phyloP scores from a whole-genome alignment of 2,797 vertebrate species.

The Anguilla megastoma region DNA sequence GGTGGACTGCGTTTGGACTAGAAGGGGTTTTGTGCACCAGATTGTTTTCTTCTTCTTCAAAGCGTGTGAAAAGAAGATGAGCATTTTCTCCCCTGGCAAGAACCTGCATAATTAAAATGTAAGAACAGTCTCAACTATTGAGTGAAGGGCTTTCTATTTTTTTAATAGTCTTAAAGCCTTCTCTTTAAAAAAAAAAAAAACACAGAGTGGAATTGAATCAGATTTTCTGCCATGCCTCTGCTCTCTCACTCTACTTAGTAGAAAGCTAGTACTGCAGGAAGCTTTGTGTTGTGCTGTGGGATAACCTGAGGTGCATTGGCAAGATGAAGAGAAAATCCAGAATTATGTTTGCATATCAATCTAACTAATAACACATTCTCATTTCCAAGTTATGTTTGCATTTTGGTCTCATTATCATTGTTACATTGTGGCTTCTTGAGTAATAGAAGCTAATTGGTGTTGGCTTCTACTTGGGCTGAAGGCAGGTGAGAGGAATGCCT shows the following conservation, averaged over 20 bases:
- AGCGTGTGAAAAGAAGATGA: background rate
- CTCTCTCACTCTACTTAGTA: background rate
- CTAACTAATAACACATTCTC: background rate
- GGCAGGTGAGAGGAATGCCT: slow-evolving; percentile 14
- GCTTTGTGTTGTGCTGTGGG: background rate
- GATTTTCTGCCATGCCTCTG: background rate
- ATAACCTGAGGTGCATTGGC: too few species aligned
- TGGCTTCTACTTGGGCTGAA: slow-evolving; percentile 7
- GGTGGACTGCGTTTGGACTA: background rate
- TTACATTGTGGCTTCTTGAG: background rate
- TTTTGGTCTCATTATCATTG: background rate
- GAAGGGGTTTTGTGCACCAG: background rate
- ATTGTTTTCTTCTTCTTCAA: background rate
- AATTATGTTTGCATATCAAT: background rate
- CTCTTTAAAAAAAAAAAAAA: background rate
- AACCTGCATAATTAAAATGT: background rate
- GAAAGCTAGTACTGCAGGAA: background rate
- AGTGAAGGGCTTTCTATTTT: background rate
- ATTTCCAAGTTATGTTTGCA: background rate
- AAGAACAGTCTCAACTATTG: background rate
- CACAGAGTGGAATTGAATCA: background rate
- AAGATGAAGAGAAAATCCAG: background rate
- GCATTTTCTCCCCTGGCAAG: background rate
- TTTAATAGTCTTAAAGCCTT: background rate
- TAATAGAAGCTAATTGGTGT: slow-evolving; percentile 1